These are phyloP conservation scores for Batillaria attramentaria DNA, from an alignment of 1,140 invertebrate species.

Conservation along the genomic window DNA sequence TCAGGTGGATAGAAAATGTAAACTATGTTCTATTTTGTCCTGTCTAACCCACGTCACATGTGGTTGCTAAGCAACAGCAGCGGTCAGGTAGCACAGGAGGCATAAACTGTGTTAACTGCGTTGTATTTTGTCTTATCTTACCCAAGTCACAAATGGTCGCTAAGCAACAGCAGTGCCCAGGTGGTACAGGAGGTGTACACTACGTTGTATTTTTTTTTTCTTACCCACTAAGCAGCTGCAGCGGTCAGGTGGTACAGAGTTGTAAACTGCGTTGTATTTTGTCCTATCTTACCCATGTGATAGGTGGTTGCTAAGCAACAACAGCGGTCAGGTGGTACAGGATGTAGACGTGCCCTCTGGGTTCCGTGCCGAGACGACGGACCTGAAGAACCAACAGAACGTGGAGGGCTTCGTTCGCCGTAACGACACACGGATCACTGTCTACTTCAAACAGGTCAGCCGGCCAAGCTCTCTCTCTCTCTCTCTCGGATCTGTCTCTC, in stretches of 20 bases:
- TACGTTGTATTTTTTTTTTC: background rate
- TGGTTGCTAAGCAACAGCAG: too few relatives aligned
- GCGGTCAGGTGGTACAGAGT: conserved; percentile 1
- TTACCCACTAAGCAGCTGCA: background rate
- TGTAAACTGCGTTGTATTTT: too few relatives aligned
- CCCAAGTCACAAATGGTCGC: background rate
- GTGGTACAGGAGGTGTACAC: background rate
- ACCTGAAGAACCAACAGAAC: background rate
- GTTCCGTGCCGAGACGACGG: background rate
- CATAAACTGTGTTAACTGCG: background rate
- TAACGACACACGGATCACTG: conserved; percentile 13
- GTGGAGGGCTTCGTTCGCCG: background rate
- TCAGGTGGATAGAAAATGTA: too few relatives aligned
- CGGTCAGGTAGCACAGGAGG: background rate
- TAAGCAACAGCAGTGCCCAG: background rate
- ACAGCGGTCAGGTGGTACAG: conserved; percentile 9
- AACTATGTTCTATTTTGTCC: too few relatives aligned
- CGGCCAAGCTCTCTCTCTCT: too few relatives aligned
- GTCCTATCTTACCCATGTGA: background rate
- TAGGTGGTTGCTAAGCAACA: conserved; percentile 4
- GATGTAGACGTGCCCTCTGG: conserved; percentile 10
- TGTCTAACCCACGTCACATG: too few relatives aligned
- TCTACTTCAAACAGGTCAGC: conserved; percentile 11
- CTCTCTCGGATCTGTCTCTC: too few relatives aligned
- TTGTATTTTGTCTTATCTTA: background rate